A percentile compares a stretch with the other conserved stretches of the same genome.
These are phyloP conservation scores for Corythornis madagascariensis DNA, from an alignment of 2,113 vertebrate genomes.

Conservation along the genomic window DNA sequence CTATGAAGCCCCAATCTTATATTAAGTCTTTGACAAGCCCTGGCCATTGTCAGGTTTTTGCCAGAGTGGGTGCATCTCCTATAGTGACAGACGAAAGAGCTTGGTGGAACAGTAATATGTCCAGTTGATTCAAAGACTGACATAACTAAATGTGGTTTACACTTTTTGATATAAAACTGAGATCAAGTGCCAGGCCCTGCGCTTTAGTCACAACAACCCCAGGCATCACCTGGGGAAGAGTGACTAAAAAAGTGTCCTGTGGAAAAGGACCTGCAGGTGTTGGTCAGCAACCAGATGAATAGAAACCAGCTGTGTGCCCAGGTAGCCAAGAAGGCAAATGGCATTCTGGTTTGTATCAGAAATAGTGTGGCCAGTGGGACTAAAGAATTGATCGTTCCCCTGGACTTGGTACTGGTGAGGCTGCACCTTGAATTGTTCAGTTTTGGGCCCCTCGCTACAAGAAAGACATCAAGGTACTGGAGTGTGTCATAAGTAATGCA, in stretches of 20 bases:
- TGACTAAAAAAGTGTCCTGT: too few species aligned
- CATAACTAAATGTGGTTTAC: not conserved
- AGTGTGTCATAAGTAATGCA: not conserved
- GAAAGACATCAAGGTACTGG: not conserved
- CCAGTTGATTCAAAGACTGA: not conserved
- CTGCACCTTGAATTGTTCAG: not conserved
- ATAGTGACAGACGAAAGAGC: not conserved
- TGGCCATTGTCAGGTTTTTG: not conserved
- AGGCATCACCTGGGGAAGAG: too few species aligned
- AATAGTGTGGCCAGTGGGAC: not conserved
- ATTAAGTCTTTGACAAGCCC: not conserved
- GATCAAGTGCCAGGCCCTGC: too few species aligned
- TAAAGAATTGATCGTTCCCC: not conserved
- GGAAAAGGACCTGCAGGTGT: not conserved
- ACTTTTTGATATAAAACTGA: not conserved
- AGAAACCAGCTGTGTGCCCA: not conserved
- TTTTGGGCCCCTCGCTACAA: not conserved
- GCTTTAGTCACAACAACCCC: too few species aligned
- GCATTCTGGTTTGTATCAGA: not conserved
- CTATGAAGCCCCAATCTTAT: not conserved
- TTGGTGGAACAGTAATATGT: not conserved
- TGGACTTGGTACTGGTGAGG: not conserved
- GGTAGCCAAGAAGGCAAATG: not conserved
- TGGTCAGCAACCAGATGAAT: not conserved
- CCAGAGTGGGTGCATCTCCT: not conserved